Evolutionary conservation across 2,797 vertebrate genomes (phyloP).

Genomic region (Lutjanus argentimaculatus): DNA sequence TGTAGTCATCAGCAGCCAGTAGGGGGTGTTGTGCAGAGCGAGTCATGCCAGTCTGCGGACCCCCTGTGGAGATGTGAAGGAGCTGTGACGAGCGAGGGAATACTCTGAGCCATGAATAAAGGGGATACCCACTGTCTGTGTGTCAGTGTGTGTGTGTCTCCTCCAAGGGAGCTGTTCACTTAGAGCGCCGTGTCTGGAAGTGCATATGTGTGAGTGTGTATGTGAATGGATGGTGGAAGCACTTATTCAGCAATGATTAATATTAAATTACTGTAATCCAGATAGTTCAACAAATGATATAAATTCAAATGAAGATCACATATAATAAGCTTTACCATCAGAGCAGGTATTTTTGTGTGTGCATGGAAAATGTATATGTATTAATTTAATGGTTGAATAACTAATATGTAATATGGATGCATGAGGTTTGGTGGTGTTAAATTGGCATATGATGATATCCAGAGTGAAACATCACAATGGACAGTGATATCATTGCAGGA

Average conservation of each 20-base stretch:
- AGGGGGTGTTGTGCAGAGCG: slow-evolving; percentile 71
- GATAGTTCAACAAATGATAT: neutral
- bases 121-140: slow-evolving; percentile 71
- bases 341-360: neutral
- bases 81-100: slow-evolving; percentile 79
- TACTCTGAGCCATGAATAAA: slow-evolving; percentile 76
- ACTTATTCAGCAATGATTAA: slow-evolving; percentile 35
- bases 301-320: neutral
- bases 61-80: slow-evolving; percentile 83
- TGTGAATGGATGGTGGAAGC: slow-evolving; percentile 19
- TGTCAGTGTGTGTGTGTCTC: slow-evolving; percentile 1
- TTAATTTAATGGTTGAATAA: neutral
- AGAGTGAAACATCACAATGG: too few species aligned
- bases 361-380: neutral
- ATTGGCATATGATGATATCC: too few species aligned
- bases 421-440: too few species aligned
- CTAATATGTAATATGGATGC: too few species aligned
- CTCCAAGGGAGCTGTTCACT: too few species aligned
- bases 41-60: slow-evolving; percentile 60
- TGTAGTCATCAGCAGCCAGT: slow-evolving; percentile 68
- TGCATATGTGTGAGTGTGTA: neutral
- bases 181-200: slow-evolving; percentile 23
- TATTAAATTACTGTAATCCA: neutral
- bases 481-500: too few species aligned
- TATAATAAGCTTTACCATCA: neutral